phyloP scores from a whole-genome alignment of 2,797 vertebrate genomes.

The Alcedo atthis region DNA sequence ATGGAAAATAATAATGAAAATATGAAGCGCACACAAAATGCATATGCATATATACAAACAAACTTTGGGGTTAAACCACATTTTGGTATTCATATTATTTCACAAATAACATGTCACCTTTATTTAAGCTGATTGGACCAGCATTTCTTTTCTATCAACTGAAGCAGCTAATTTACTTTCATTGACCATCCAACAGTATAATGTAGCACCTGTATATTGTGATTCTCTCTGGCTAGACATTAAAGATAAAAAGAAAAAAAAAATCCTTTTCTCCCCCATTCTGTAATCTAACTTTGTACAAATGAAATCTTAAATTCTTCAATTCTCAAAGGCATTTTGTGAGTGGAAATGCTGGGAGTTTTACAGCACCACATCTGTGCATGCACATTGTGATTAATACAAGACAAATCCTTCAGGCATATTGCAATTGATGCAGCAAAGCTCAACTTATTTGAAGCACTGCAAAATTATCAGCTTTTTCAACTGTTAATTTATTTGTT shows the following conservation, averaged over 20 bases:
- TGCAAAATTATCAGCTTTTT: conserved; percentile 21
- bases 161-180: conserved; percentile 79
- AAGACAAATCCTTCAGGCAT: conserved; percentile 39
- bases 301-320: conserved; percentile 63
- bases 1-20: neutral
- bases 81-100: conserved; percentile 74
- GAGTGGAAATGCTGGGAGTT: conserved; percentile 8
- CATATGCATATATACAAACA: neutral
- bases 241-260: neutral
- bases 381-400: conserved; percentile 50
- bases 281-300: conserved; percentile 62
- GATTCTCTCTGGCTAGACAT: conserved; percentile 49
- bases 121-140: conserved; percentile 68
- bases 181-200: conserved; percentile 76
- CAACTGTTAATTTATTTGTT: conserved; percentile 29
- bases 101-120: conserved; percentile 78
- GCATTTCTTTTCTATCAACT: conserved; percentile 70
- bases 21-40: neutral
- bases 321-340: conserved; percentile 29
- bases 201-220: conserved; percentile 76
- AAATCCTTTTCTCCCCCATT: conserved; percentile 7
- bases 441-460: conserved; percentile 38
- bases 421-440: conserved; percentile 44
- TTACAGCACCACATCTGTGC: conserved; percentile 46
- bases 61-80: conserved; percentile 70